These are phyloP conservation scores for Ataeniobius toweri DNA, from an alignment of 2,797 vertebrate genomes.

Conservation along the genomic window DNA sequence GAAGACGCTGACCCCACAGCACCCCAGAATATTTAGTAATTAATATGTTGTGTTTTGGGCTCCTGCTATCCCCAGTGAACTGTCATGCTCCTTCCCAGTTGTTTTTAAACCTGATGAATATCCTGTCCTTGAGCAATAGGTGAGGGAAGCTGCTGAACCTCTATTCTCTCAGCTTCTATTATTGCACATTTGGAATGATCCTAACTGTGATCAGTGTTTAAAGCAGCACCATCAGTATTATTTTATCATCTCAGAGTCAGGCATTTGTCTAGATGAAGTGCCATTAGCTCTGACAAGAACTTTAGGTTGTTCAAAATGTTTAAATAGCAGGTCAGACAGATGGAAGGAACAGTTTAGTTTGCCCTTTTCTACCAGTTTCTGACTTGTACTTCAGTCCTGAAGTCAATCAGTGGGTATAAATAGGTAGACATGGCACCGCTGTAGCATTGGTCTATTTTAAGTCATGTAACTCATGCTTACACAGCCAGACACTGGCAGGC, in stretches of 20 bases:
- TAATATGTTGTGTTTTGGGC: constrained; percentile 41
- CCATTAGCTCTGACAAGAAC: constrained; percentile 36
- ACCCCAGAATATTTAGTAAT: constrained; percentile 30
- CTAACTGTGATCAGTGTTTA: constrained; percentile 68
- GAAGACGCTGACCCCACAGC: constrained; percentile 30
- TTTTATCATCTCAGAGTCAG: constrained; percentile 46
- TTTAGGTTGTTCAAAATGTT: constrained; percentile 36
- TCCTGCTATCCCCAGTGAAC: constrained; percentile 26
- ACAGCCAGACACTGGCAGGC: constrained; percentile 32
- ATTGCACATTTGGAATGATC: constrained; percentile 75
- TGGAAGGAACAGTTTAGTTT: constrained; percentile 18
- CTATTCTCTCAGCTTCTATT: constrained; percentile 58
- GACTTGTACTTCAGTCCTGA: constrained; percentile 26
- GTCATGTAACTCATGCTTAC: constrained; percentile 26
- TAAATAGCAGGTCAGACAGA: constrained; percentile 28
- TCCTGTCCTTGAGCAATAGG: constrained; percentile 66
- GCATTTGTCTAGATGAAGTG: constrained; percentile 39
- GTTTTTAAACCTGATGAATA: constrained; percentile 38
- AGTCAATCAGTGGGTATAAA: constrained; percentile 11
- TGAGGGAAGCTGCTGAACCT: constrained; percentile 51
- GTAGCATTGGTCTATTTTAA: constrained; percentile 63
- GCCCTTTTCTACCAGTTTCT: constrained; percentile 6
- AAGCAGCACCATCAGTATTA: constrained; percentile 73
- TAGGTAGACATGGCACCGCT: constrained; percentile 61
- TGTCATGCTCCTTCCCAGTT: constrained; percentile 29